A percentile compares a stretch with the other conserved stretches of the same genome.
These are phyloP conservation scores for Scaptodrosophila lebanonensis DNA, from an alignment of 1,140 invertebrate species.

Conservation along the genomic window DNA sequence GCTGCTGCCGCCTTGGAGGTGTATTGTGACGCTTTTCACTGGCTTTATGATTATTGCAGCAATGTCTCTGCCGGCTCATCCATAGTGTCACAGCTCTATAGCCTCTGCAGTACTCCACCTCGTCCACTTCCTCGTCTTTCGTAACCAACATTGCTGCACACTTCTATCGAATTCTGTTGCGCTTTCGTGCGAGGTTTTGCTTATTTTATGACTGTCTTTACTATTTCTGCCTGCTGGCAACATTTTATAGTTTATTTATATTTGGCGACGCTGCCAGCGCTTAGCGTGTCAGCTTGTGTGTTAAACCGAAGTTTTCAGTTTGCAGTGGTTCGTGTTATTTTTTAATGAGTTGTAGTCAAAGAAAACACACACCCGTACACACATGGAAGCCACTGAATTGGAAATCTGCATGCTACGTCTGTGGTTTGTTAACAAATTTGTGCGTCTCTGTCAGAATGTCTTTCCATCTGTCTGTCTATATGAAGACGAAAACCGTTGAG, in stretches of 20 bases:
- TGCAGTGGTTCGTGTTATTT: constrained; percentile 21
- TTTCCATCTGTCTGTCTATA: no score
- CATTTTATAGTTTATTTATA: constrained; percentile 16
- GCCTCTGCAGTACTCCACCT: background rate
- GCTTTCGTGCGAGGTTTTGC: no score
- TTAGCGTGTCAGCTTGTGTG: constrained; percentile 29
- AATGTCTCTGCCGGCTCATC: constrained; percentile 29
- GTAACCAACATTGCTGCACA: no score
- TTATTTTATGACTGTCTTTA: constrained; percentile 12
- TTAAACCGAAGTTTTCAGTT: background rate
- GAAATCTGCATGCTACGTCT: constrained; percentile 21
- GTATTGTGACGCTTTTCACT: constrained; percentile 61
- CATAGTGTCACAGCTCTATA: background rate
- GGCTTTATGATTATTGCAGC: constrained; percentile 67
- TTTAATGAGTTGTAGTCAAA: constrained; percentile 39
- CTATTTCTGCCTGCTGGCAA: constrained; percentile 2
- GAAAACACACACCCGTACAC: constrained; percentile 18
- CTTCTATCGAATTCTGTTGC: no score
- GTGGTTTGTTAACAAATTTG: constrained; percentile 24
- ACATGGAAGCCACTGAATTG: constrained; percentile 39
- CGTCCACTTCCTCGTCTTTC: background rate
- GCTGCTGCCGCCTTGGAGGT: constrained; percentile 24
- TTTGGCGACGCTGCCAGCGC: constrained; percentile 1
- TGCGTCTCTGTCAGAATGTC: no score
- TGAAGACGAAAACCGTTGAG: constrained; percentile 10